phyloP scores from a whole-genome alignment of 2,888 invertebrate genomes.

The Campoletis raptor region DNA sequence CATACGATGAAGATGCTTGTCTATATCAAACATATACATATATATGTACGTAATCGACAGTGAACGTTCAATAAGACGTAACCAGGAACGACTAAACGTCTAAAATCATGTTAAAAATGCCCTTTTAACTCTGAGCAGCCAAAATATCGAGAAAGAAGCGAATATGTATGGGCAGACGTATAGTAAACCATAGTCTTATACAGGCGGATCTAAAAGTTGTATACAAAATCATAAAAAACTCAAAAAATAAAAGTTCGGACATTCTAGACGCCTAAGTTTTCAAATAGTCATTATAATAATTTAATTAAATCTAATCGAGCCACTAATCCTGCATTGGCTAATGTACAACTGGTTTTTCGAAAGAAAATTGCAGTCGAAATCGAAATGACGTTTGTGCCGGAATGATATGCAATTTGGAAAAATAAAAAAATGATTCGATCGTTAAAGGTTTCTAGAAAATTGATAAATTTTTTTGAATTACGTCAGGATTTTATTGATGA shows the following conservation, averaged over 20 bases:
- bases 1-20: conserved; percentile 12
- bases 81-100: neutral
- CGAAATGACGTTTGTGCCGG: neutral
- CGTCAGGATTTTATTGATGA: neutral
- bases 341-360: neutral
- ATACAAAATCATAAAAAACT: neutral
- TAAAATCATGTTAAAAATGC: neutral
- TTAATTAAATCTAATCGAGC: too few species aligned
- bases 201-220: neutral
- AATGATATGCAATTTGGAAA: neutral
- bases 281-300: neutral
- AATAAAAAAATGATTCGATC: neutral
- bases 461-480: neutral
- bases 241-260: neutral
- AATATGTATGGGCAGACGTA: conserved; percentile 7
- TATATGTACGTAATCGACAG: neutral
- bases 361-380: neutral
- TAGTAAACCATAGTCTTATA: neutral
- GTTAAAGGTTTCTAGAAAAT: neutral
- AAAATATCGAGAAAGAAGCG: conserved; percentile 25
- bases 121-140: conserved; percentile 1
- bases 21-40: neutral
- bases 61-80: neutral
- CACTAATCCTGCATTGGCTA: too few species aligned
- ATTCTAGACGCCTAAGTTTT: neutral